Percentiles rank a stretch among this genome's conserved stretches.
These are phyloP conservation scores for Mycalesis mineus DNA, from an alignment of 2,888 invertebrate species.

Conservation along the genomic window DNA sequence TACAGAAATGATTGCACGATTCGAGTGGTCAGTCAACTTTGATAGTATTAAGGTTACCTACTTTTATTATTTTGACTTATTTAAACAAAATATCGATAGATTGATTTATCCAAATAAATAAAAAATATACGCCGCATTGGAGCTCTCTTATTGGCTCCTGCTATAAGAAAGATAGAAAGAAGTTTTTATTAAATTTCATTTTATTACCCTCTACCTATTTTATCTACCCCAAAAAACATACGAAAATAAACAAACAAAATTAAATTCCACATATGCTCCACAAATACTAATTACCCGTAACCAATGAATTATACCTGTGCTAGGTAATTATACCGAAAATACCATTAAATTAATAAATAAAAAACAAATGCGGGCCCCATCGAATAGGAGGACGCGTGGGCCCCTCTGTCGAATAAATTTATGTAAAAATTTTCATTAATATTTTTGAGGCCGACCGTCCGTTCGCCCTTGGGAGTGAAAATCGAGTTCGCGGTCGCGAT, in stretches of 20 bases:
- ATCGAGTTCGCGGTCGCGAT: conserved; percentile 77
- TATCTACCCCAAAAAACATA: background rate
- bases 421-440: conserved; percentile 79
- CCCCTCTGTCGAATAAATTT: conserved; percentile 77
- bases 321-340: conserved; percentile 78
- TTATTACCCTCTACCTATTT: no score
- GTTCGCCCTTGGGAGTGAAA: conserved; percentile 74
- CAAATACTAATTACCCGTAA: conserved; percentile 60
- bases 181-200: no score
- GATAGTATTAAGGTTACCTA: background rate
- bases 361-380: conserved; percentile 71
- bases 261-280: conserved; percentile 48
- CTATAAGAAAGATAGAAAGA: no score
- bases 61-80: background rate
- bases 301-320: conserved; percentile 76
- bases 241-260: conserved; percentile 11
- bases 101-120: no score
- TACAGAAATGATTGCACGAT: conserved; percentile 11
- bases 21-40: conserved; percentile 26
- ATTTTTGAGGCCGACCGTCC: conserved; percentile 76
- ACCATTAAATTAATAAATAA: conserved; percentile 79
- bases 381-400: conserved; percentile 61
- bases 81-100: background rate
- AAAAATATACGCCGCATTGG: no score
- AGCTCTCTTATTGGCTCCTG: no score